These are phyloP conservation scores for Callyntrura guangdongensis DNA, from an alignment of 2,888 invertebrate genomes.

Conservation along the genomic window DNA sequence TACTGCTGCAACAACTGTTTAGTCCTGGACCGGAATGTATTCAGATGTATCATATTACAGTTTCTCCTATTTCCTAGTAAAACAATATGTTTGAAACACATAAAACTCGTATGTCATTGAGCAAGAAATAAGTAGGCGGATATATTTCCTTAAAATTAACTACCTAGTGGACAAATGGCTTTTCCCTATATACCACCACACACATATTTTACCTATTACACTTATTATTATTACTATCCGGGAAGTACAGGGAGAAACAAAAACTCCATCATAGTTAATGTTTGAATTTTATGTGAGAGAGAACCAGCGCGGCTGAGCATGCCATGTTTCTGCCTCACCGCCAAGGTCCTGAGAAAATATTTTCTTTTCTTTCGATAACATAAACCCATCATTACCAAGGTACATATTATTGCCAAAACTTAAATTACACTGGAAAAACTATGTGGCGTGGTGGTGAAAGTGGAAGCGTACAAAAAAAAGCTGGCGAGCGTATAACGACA, in stretches of 20 bases:
- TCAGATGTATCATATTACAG: not conserved
- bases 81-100: constrained; percentile 2
- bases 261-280: constrained; percentile 32
- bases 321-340: not conserved
- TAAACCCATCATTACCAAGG: constrained; percentile 76
- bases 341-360: constrained; percentile 68
- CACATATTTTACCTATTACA: constrained; percentile 38
- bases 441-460: constrained; percentile 19
- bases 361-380: constrained; percentile 68
- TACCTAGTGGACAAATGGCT: constrained; percentile 47
- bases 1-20: not conserved
- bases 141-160: constrained; percentile 28
- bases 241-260: not conserved
- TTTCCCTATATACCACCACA: not conserved
- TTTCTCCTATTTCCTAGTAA: not conserved
- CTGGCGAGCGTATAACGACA: constrained; percentile 15
- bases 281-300: constrained; percentile 39
- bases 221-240: constrained; percentile 29
- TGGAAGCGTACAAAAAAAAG: not conserved
- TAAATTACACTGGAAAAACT: constrained; percentile 34
- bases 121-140: not conserved
- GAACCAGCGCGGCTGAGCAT: constrained; percentile 3
- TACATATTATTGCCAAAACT: constrained; percentile 60
- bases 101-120: constrained; percentile 18
- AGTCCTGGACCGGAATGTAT: not conserved